Evolutionary conservation across 2,888 invertebrate species (phyloP).

Genomic region (Aphidius colemani): DNA sequence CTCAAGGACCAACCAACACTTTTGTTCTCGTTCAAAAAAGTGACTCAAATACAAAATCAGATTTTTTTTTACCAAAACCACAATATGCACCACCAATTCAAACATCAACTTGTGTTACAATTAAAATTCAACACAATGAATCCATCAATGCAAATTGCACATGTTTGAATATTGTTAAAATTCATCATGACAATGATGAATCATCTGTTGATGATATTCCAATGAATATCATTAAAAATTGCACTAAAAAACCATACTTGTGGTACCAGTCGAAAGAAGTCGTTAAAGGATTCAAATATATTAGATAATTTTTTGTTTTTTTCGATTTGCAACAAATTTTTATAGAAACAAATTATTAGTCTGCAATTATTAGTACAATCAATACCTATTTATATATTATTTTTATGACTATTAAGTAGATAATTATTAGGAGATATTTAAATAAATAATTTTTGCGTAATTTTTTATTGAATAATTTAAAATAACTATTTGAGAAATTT

Average conservation of each 20-base stretch:
- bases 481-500: no score
- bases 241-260: constrained; percentile 36
- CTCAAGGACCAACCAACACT: constrained; percentile 54
- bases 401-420: no score
- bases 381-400: no score
- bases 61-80: constrained; percentile 55
- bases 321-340: no score
- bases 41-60: constrained; percentile 46
- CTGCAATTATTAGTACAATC: no score
- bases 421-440: no score
- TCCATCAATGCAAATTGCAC: constrained; percentile 37
- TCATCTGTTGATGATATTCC: constrained; percentile 30
- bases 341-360: no score
- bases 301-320: constrained; percentile 40
- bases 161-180: constrained; percentile 44
- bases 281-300: constrained; percentile 54
- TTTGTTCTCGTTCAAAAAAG: constrained; percentile 54
- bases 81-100: constrained; percentile 42
- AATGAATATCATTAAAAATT: constrained; percentile 22
- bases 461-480: no score
- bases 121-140: constrained; percentile 44
- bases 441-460: no score
- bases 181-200: constrained; percentile 44
- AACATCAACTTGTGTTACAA: constrained; percentile 39
- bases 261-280: constrained; percentile 57